phyloP scores from a whole-genome alignment of 2,113 vertebrate species.

The Coturnix japonica region DNA sequence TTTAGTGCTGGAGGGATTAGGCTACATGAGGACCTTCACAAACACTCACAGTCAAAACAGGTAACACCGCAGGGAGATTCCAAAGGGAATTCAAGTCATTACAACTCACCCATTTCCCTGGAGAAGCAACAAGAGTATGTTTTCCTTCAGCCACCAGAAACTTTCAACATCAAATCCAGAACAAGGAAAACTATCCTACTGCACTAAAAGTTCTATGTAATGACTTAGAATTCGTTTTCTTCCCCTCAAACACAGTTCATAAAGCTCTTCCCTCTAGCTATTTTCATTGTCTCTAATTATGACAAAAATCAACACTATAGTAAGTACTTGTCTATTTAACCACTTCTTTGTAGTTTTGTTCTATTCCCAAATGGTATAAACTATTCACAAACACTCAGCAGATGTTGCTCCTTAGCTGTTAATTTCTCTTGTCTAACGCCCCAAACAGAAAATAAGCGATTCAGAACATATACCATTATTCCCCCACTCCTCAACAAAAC shows the following conservation, averaged over 20 bases:
- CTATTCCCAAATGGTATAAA: background rate
- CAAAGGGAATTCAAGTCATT: background rate
- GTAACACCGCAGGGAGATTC: background rate
- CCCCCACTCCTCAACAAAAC: background rate
- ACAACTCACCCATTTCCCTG: background rate
- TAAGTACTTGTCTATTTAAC: constrained; percentile 1
- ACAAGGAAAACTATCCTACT: background rate
- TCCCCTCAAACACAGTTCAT: background rate
- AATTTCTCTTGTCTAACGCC: background rate
- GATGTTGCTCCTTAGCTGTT: background rate
- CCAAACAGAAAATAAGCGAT: background rate
- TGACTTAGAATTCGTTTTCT: background rate
- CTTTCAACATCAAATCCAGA: background rate
- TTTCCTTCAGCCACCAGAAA: background rate
- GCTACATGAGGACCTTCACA: background rate
- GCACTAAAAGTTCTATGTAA: background rate
- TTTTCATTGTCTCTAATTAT: background rate
- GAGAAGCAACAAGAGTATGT: background rate
- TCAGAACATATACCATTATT: background rate
- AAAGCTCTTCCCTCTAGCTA: background rate
- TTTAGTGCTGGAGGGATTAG: background rate
- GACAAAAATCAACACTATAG: background rate
- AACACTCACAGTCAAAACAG: background rate
- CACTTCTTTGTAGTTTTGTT: background rate
- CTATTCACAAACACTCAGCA: background rate